Evolutionary conservation across 2,113 vertebrate genomes (phyloP).

Genomic region (Mixornis gularis): DNA sequence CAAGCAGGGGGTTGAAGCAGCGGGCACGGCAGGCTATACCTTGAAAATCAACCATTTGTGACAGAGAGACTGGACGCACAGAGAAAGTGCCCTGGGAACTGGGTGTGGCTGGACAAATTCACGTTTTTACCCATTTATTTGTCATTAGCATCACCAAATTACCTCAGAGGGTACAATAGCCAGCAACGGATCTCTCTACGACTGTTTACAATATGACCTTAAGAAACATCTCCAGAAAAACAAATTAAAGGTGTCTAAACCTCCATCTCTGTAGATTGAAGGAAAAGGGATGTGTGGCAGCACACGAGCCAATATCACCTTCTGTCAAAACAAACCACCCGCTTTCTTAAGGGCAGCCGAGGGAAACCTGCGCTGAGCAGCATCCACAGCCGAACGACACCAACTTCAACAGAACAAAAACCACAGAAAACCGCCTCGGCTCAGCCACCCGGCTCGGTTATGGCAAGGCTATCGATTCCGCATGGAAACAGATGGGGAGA

Average conservation of each 20-base stretch:
- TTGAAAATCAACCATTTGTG: neutral
- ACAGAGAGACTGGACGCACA: neutral
- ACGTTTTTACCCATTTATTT: neutral
- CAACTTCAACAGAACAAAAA: neutral
- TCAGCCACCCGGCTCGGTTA: neutral
- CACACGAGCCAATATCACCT: neutral
- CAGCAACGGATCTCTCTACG: rapidly evolving
- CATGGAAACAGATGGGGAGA: neutral
- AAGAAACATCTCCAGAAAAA: neutral
- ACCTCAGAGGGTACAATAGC: rapidly evolving
- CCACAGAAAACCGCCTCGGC: neutral
- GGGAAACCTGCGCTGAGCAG: neutral
- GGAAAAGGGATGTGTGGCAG: neutral
- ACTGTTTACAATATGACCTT: rapidly evolving
- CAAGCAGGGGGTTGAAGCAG: neutral
- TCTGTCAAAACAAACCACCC: neutral
- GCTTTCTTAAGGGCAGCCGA: neutral
- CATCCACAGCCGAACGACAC: neutral
- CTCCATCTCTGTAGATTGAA: neutral
- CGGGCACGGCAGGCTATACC: rapidly evolving
- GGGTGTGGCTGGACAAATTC: constrained; percentile 26
- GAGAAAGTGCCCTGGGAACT: constrained; percentile 2
- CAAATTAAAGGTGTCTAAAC: neutral
- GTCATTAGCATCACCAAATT: neutral
- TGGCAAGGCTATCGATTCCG: neutral